phyloP scores from a whole-genome alignment of 1,140 invertebrate genomes.

The Danaus melanippus region DNA sequence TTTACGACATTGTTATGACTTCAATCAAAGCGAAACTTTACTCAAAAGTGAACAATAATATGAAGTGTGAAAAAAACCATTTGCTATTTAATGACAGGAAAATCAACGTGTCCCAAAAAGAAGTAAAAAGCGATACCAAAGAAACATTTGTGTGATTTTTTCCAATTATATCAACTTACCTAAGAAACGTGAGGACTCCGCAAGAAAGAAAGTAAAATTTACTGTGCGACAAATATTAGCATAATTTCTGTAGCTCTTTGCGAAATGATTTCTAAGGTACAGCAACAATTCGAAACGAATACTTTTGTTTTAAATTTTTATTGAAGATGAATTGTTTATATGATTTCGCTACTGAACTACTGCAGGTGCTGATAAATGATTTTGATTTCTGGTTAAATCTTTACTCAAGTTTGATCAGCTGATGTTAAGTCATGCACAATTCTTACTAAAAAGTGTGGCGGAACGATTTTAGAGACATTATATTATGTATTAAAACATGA shows the following conservation, averaged over 20 bases:
- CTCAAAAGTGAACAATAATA: conserved; percentile 54
- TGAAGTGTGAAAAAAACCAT: conserved; percentile 37
- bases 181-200: conserved; percentile 70
- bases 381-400: conserved; percentile 6
- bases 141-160: conserved; percentile 43
- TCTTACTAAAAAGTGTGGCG: conserved; percentile 60
- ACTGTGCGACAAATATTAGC: conserved; percentile 61
- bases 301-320: too few species aligned
- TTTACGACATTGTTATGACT: conserved; percentile 29
- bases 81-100: conserved; percentile 43
- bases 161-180: conserved; percentile 64
- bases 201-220: conserved; percentile 71
- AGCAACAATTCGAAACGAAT: conserved; percentile 1
- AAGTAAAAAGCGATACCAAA: conserved; percentile 53
- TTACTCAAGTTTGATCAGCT: conserved; percentile 11
- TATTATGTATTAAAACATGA: conserved; percentile 49
- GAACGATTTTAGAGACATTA: conserved; percentile 43
- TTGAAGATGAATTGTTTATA: conserved; percentile 13
- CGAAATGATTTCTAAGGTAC: conserved; percentile 22
- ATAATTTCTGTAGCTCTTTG: conserved; percentile 39
- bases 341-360: conserved; percentile 15
- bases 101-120: conserved; percentile 22
- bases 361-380: conserved; percentile 17
- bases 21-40: conserved; percentile 71
- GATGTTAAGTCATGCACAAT: conserved; percentile 43